phyloP scores from a whole-genome alignment of 2,888 invertebrate genomes.

The Colostygia pectinataria region DNA sequence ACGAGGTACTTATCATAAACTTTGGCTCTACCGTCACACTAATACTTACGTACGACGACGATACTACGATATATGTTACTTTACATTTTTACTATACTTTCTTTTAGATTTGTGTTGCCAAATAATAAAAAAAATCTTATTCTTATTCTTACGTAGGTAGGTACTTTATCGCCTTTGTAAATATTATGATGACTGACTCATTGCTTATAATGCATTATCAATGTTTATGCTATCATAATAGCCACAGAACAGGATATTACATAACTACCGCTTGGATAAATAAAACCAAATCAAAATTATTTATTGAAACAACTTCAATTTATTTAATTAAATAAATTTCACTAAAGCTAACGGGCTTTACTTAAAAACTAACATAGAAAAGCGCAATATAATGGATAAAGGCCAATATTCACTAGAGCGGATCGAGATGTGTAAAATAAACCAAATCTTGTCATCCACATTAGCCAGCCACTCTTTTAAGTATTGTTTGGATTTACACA shows the following conservation, averaged over 20 bases:
- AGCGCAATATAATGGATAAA: slow-evolving; percentile 66
- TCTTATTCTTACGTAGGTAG: no score
- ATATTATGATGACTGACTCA: slow-evolving; percentile 17
- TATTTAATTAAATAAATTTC: slow-evolving; percentile 70
- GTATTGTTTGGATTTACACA: neutral
- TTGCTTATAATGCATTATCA: slow-evolving; percentile 20
- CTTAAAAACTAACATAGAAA: slow-evolving; percentile 70
- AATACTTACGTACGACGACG: no score
- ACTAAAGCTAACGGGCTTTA: slow-evolving; percentile 74
- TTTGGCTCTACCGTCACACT: no score
- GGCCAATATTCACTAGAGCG: slow-evolving; percentile 10
- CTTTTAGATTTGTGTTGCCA: no score
- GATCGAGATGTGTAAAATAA: slow-evolving; percentile 1
- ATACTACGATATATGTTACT: no score
- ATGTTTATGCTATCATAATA: slow-evolving; percentile 27
- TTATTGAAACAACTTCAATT: slow-evolving; percentile 80
- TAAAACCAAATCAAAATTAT: slow-evolving; percentile 74
- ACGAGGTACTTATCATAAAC: no score
- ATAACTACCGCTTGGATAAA: slow-evolving; percentile 24
- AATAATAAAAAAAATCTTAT: no score
- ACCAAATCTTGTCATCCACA: neutral
- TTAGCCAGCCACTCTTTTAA: neutral
- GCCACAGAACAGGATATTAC: no score
- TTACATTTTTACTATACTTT: no score
- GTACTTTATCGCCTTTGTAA: no score